Percentiles rank a stretch among this genome's conserved stretches.
phyloP scores from a whole-genome alignment of 2,888 invertebrate genomes.

The Himalopsyche anomala region DNA sequence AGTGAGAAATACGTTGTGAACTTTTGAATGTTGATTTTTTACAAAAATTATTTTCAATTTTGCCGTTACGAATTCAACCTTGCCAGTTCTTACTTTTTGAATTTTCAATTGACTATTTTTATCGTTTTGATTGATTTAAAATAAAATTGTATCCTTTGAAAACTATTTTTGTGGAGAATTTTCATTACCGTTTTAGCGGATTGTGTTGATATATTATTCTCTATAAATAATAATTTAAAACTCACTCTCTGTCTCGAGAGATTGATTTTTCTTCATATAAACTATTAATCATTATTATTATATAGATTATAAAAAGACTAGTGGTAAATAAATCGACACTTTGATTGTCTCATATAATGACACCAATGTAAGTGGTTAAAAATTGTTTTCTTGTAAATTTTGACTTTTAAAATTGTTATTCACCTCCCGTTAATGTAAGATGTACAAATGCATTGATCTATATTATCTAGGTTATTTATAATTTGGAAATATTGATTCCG shows the following conservation, averaged over 20 bases:
- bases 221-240: conserved; percentile 36
- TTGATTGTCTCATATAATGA: conserved; percentile 38
- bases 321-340: conserved; percentile 28
- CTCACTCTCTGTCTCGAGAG: conserved; percentile 1
- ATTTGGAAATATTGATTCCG: conserved; percentile 43
- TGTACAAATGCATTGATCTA: conserved; percentile 55
- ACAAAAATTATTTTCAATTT: neutral
- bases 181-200: conserved; percentile 2
- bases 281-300: conserved; percentile 46
- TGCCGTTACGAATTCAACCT: neutral
- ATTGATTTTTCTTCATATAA: conserved; percentile 35
- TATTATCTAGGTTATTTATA: conserved; percentile 49
- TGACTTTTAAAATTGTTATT: conserved; percentile 45
- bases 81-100: neutral
- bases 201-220: conserved; percentile 24
- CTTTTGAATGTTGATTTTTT: neutral
- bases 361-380: conserved; percentile 48
- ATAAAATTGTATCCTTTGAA: neutral
- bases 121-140: conserved; percentile 5
- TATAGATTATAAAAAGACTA: conserved; percentile 1
- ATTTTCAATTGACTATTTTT: no score
- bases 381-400: conserved; percentile 52
- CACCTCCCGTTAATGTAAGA: conserved; percentile 46
- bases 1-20: conserved; percentile 49
- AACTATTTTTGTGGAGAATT: conserved; percentile 43